Base-by-base conservation (phyloP, 2,113 vertebrate species). In the Salvelinus fontinalis region DNA sequence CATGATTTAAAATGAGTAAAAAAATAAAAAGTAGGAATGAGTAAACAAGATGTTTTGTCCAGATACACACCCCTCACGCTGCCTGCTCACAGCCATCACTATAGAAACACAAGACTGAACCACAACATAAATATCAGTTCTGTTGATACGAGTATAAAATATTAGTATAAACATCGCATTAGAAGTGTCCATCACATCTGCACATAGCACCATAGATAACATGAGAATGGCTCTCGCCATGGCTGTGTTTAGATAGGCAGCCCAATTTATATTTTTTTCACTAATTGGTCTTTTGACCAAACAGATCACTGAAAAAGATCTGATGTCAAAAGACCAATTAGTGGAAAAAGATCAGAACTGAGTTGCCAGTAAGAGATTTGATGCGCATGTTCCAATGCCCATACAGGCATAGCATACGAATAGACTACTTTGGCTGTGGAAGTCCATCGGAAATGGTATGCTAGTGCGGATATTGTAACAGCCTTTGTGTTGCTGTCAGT, bases 121-220 rank as follows among this genome's bases (percentile, higher is more conserved):
- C 69, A 5, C 70, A 78, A 74, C 44, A 59, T 71, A 20, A 70
- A 81, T 60, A 76, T 74, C 75, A 79, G 82, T 80, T 84, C 81
- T 74, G 72, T 74, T 74, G 77, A 85, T 82, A 75, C 24, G 81
- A 78, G 70, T 76, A 84, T 3, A 81, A 88, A 82, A 66, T 39
- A 26, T 71, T 67, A 14, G 70, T 75, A 78, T 74, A 78, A 85
- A 80, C 81, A 75, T 73, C 79, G 80, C 59, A 77, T 77, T 82
- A 81, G 83, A 86, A 85, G 88, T 83, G 72, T 81, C 79, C 64
- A 31, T 82, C 76, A 81, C 79, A 80, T 82, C 87, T 77, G 79
- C 8, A 86, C 84, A 83, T 81, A 88, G 89, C 90, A 90, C 89
- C 86, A 71, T 68, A 62, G 79, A 84, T 67, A 73, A 67, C 81